phyloP scores from a whole-genome alignment of 2,888 invertebrate species.

The Saturnia japonica region DNA sequence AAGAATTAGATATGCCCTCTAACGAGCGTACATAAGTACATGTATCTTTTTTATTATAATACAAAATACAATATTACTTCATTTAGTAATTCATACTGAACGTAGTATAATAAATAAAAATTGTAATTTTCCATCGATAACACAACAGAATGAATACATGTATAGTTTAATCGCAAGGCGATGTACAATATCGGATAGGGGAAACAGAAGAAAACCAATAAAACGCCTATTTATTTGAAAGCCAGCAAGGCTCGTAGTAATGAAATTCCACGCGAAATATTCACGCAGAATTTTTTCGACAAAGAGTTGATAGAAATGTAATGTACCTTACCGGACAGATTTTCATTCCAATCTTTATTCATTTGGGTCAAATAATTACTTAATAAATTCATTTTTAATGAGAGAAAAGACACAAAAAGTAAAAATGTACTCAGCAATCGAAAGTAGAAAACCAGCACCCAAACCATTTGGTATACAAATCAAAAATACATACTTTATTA shows the following conservation, averaged over 20 bases:
- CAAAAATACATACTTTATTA: too few species aligned
- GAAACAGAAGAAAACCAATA: constrained; percentile 70
- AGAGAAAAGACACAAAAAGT: too few species aligned
- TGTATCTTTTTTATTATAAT: too few species aligned
- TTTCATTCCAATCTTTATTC: neutral
- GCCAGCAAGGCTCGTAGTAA: constrained; percentile 72
- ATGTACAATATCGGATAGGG: constrained; percentile 64
- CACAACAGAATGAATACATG: constrained; percentile 28
- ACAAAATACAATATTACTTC: neutral
- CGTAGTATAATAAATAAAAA: constrained; percentile 5
- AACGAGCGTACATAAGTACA: too few species aligned
- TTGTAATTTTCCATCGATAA: constrained; percentile 13
- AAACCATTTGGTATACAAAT: too few species aligned
- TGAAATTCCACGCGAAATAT: constrained; percentile 78
- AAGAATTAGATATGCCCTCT: too few species aligned
- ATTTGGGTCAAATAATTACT: neutral
- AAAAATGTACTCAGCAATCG: too few species aligned
- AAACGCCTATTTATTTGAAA: constrained; percentile 78
- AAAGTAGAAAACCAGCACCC: neutral
- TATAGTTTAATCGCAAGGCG: constrained; percentile 56
- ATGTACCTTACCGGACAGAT: constrained; percentile 32
- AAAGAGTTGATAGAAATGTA: constrained; percentile 63
- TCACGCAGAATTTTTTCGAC: constrained; percentile 74
- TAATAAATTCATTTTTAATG: neutral
- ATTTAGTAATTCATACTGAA: neutral